Base-by-base conservation (phyloP, 2,888 invertebrate genomes). In the Siphonodentalium dalli region DNA sequence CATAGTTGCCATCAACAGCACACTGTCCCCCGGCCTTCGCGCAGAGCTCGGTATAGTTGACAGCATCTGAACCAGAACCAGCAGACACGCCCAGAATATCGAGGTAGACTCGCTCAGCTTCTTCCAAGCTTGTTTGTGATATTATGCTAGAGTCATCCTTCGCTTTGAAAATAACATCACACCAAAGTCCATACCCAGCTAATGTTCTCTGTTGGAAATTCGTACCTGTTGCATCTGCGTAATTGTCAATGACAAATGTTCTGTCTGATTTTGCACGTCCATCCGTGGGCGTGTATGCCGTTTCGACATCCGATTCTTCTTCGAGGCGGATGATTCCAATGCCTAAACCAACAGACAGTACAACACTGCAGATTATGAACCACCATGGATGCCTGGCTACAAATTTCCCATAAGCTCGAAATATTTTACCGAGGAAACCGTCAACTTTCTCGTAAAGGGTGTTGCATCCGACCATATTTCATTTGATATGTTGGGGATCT, bases 281-380 rank as follows among this genome's bases (percentile, higher is more conserved):
- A 4, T 43, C 41, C 26, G 39, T 33, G 18, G 59, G 59, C n/a
- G 54, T 57, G 18, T 60, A 60, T 9, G 50, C 34, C 9, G 31
- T 33, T 26, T 55, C 53, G 8, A 46, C 37, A 28, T 49, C 53
- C 15, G 44, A 34, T 6, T 55, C 53, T 9, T 38, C 33, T 26
- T 40, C 43, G 11, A 60, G 23, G 3, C 21, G 26, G 0, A 53
- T 9, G 35, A 59, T 38, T 1, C 54, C 54, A 2, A 54, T 31
- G 1, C 54, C 54, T 1, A 59, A 26, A 1, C 33, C 18, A 9
- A 27, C 38, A 35, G 47, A 44, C 1, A 52, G 6, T 20, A 57
- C 8, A 28, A 43, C 29, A 3, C 15, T 15, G 11, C 43, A 21
- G 2, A 44, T 2, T 2, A 52, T 39, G 4, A 48, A n/a, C 11